These are phyloP conservation scores for Tiphia femorata DNA, from an alignment of 2,888 invertebrate genomes.

Conservation along the genomic window DNA sequence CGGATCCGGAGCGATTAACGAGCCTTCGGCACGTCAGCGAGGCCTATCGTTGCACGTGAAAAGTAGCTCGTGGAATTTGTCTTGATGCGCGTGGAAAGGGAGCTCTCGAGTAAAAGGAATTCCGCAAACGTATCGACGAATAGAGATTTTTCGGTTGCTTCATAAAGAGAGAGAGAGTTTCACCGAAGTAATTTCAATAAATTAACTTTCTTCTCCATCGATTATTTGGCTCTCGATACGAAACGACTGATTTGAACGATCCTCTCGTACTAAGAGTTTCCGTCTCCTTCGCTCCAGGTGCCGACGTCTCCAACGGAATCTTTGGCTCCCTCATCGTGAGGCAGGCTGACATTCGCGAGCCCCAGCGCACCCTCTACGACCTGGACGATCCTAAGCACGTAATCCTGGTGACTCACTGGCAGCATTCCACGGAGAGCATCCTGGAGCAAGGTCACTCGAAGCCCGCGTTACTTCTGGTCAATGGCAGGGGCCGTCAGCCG, in stretches of 20 bases:
- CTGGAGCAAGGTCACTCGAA: conserved; percentile 69
- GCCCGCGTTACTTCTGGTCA: conserved; percentile 74
- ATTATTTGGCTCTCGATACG: background rate
- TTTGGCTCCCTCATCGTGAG: conserved; percentile 81
- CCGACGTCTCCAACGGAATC: conserved; percentile 78
- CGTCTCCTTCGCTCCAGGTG: too few relatives aligned
- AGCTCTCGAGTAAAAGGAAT: too few relatives aligned
- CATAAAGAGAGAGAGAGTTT: too few relatives aligned
- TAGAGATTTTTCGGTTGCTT: too few relatives aligned
- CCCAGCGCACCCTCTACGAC: conserved; percentile 77
- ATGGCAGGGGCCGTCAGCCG: conserved; percentile 73
- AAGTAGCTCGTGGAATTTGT: too few relatives aligned
- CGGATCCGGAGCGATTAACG: too few relatives aligned
- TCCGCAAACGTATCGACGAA: too few relatives aligned
- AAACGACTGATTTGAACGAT: background rate
- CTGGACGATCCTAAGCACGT: conserved; percentile 79
- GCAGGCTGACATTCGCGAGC: conserved; percentile 75
- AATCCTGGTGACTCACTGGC: conserved; percentile 80
- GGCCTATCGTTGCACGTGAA: too few relatives aligned
- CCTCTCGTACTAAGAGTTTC: background rate
- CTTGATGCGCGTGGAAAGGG: too few relatives aligned
- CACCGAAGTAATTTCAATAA: too few relatives aligned
- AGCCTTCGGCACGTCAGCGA: too few relatives aligned
- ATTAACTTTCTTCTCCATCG: too few relatives aligned
- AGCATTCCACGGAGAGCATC: conserved; percentile 68